A percentile compares a stretch with the other conserved stretches of the same genome.
phyloP scores from a whole-genome alignment of 2,888 invertebrate genomes.

The Athalia rosae region DNA sequence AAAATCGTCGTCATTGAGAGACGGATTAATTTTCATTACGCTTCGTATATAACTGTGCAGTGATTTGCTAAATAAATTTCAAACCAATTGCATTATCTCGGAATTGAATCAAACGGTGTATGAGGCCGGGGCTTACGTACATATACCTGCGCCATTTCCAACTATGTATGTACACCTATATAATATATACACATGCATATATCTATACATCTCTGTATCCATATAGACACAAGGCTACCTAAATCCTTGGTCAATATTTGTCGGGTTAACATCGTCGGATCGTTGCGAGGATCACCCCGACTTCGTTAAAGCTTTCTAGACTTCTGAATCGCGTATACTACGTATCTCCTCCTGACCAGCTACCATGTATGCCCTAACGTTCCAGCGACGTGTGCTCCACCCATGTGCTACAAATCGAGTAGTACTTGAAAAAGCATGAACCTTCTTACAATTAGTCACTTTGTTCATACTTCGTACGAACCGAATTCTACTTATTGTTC shows the following conservation, averaged over 20 bases:
- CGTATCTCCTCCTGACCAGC: not conserved
- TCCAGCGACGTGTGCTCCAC: not conserved
- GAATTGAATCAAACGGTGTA: conserved; percentile 41
- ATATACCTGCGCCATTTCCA: not conserved
- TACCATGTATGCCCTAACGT: not conserved
- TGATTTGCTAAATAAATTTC: conserved; percentile 40
- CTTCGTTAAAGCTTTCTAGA: conserved; percentile 32
- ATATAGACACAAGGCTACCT: conserved; percentile 32
- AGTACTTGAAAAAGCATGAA: conserved; percentile 15
- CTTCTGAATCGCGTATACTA: conserved; percentile 17
- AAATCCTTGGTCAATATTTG: conserved; percentile 42
- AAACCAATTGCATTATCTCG: conserved; percentile 42
- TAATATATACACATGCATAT: not conserved
- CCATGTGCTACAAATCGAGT: not conserved
- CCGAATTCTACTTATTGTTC: conserved; percentile 8
- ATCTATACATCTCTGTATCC: conserved; percentile 9
- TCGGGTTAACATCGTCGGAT: conserved; percentile 39
- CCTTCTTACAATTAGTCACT: conserved; percentile 24
- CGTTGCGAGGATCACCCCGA: conserved; percentile 28
- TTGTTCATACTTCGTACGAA: conserved; percentile 27
- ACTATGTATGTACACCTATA: not conserved
- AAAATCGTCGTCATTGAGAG: conserved; percentile 28
- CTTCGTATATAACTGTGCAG: not conserved
- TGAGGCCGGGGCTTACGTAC: not conserved
- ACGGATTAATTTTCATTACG: conserved; percentile 32